Conservation (phyloP, 2,797 vertebrate species). For the Peromyscus attwateri region DNA sequence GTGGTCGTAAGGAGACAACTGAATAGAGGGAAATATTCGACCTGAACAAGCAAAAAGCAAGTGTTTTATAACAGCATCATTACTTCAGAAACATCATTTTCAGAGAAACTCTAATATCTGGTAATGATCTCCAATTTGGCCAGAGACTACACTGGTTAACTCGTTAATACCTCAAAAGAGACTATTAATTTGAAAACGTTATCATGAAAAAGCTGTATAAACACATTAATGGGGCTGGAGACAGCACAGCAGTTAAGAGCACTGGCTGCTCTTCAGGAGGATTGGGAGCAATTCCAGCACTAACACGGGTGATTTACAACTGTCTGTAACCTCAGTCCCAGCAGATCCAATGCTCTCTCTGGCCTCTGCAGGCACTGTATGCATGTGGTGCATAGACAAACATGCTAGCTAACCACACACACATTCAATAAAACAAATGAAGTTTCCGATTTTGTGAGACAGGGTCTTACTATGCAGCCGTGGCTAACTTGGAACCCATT, state of each 20-base stretch:
- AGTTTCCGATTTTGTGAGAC: neutral
- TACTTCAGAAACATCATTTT: neutral
- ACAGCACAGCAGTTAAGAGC: neutral
- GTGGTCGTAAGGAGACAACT: conserved; percentile 94
- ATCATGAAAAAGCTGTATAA: conserved; percentile 6
- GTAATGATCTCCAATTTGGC: neutral
- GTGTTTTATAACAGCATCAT: neutral
- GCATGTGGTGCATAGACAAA: neutral
- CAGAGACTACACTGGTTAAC: neutral
- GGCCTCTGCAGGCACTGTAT: neutral
- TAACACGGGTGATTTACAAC: neutral
- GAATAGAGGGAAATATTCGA: conserved; percentile 95
- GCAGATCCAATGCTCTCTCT: neutral
- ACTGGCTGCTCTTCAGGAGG: neutral
- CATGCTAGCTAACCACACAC: neutral
- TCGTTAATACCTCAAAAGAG: conserved; percentile 40
- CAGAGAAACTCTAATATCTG: neutral
- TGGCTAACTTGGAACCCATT: neutral
- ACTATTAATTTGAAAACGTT: conserved; percentile 46
- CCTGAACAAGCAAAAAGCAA: conserved; percentile 88
- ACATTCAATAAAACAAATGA: neutral
- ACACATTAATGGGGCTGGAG: neutral
- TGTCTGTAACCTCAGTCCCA: neutral
- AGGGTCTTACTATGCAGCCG: neutral
- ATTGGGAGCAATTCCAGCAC: neutral